Evolutionary conservation across 30 jellyfish, hydroid and myxozoan genomes (phyloP), one percentile per base, ranked within the genome.

Genomic region (Morbakka virulenta): DNA sequence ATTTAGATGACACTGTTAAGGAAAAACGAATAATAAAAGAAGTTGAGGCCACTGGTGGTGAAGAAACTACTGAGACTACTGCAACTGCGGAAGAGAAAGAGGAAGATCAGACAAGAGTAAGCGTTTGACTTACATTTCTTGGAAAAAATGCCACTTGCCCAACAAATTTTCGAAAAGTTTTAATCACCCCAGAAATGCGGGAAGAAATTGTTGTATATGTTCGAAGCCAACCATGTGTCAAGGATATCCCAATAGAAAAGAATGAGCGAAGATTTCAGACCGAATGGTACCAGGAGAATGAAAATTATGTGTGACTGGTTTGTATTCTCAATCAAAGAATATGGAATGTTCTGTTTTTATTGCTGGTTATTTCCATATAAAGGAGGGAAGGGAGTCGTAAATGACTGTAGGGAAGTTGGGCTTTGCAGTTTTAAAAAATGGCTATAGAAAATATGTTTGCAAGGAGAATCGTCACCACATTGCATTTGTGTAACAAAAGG

Each of bases 111-210:
- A 53, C 69, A 53, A 53, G 21, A 53, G 69, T 53, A 20, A 53
- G 25, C 4, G 69, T n/a, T 53, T 53, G 69, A 32, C 69, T 53
- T 53, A 53, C 11, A 53, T 53, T 3, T 53, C 69, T 53, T 53
- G 76, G 76, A 64, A 20, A 64, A 64, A 21, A 64, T 64, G 62
- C 76, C 76, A 64, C 76, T 64, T 28, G 32, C 28, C 62, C 28
- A 64, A 57, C 76, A 21, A 64, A 64, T 64, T 64, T 64, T 64
- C 76, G 76, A 26, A 64, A 64, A 64, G 76, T 64, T 64, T 28
- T 26, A 64, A 64, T 64, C 76, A 64, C 76, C 76, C 76, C 76
- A 27, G 76, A 64, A 64, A 64, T 64, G 62, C 52, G 76, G 76
- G 76, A 52, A 64, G 76, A 64, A 64, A 64, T 64, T 64, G 52